These are phyloP conservation scores for Podarcis lilfordi DNA, from an alignment of 2,797 vertebrate genomes.

Conservation along the genomic window DNA sequence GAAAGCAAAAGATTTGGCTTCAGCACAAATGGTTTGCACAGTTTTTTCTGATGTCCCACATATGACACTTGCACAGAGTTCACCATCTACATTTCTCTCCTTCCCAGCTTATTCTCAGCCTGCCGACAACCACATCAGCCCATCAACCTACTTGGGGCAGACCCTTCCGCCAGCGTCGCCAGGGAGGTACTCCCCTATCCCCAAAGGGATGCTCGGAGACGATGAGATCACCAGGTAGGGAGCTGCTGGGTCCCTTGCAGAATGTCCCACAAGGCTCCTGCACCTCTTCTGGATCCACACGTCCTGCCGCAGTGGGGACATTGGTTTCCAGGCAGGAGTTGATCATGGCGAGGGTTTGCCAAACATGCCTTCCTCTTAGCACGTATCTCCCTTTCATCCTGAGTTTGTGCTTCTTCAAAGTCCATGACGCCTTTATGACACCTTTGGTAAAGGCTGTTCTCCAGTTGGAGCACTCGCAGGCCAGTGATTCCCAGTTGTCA, in stretches of 20 bases:
- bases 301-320: too few species aligned
- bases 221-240: constrained; percentile 90
- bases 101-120: constrained; percentile 88
- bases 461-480: too few species aligned
- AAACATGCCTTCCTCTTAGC: too few species aligned
- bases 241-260: not conserved
- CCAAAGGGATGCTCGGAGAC: constrained; percentile 88
- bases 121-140: constrained; percentile 92
- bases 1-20: not conserved
- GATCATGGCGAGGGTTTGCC: too few species aligned
- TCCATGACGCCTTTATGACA: too few species aligned
- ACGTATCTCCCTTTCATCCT: too few species aligned
- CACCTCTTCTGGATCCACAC: too few species aligned
- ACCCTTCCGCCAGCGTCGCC: constrained; percentile 83
- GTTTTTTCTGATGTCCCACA: not conserved
- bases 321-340: too few species aligned
- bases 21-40: not conserved
- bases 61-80: not conserved
- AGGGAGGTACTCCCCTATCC: constrained; percentile 89
- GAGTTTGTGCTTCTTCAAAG: too few species aligned
- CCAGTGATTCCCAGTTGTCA: too few species aligned
- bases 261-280: accelerated
- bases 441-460: too few species aligned
- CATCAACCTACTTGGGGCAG: constrained; percentile 87
- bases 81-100: constrained; percentile 16